phyloP scores from a whole-genome alignment of 2,113 vertebrate species.

The Sorex fumeus region DNA sequence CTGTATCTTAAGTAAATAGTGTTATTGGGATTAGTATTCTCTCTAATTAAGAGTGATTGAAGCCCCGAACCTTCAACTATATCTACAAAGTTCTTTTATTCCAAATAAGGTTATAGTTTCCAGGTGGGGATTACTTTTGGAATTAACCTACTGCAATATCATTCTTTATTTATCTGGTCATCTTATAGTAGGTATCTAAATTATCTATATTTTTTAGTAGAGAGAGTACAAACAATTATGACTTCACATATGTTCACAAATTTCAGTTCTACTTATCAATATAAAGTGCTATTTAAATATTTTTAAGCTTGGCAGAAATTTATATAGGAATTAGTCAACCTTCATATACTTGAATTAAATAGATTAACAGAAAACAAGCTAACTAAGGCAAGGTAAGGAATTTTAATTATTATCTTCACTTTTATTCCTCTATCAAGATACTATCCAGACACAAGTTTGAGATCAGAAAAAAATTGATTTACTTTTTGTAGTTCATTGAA shows the following conservation, averaged over 20 bases:
- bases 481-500: neutral
- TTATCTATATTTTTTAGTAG: neutral
- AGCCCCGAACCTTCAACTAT: constrained; percentile 48
- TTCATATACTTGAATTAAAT: neutral
- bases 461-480: neutral
- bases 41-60: neutral
- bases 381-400: neutral
- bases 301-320: constrained; percentile 57
- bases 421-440: constrained; percentile 55
- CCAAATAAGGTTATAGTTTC: constrained; percentile 48
- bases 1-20: neutral
- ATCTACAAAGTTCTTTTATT: constrained; percentile 33
- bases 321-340: constrained; percentile 45
- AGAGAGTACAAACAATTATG: neutral
- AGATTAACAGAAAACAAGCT: constrained; percentile 39
- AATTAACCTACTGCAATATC: neutral
- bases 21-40: neutral
- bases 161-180: constrained; percentile 4
- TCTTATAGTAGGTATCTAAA: constrained; percentile 31
- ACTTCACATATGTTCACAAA: constrained; percentile 11
- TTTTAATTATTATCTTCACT: constrained; percentile 64
- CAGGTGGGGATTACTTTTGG: constrained; percentile 1
- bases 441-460: constrained; percentile 34
- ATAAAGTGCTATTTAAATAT: neutral
- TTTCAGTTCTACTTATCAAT: constrained; percentile 55